These are phyloP conservation scores for Dendrophyllia cribrosa DNA, from an alignment of 64 coral and sea anemone species.

Conservation along the genomic window DNA sequence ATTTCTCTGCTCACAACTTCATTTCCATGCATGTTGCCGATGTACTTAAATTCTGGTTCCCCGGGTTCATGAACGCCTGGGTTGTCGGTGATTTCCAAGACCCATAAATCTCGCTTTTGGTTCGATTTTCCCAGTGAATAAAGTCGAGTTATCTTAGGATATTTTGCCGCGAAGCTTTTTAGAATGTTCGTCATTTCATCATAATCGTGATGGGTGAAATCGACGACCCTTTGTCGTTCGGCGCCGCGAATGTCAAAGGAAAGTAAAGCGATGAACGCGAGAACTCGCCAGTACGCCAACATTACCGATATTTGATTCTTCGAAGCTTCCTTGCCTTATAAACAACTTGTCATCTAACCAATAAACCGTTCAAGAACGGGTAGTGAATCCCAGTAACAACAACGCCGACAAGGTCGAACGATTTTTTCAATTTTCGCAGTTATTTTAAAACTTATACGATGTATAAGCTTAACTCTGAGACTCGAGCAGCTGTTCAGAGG, in stretches of 20 bases:
- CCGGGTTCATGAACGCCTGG: constrained; percentile 87
- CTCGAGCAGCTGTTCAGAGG: neutral
- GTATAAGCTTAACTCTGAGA: neutral
- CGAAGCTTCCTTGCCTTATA: neutral
- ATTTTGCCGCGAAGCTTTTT: constrained; percentile 37
- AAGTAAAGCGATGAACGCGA: neutral
- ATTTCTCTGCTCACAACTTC: constrained; percentile 97
- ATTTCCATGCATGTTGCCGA: constrained; percentile 98
- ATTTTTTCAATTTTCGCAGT: no score
- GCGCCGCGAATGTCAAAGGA: neutral
- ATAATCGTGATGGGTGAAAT: constrained; percentile 92
- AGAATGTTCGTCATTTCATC: constrained; percentile 76
- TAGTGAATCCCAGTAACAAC: no score
- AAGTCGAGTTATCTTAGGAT: constrained; percentile 71
- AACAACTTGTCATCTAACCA: no score
- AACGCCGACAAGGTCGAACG: no score
- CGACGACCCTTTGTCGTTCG: neutral
- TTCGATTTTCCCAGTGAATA: constrained; percentile 80
- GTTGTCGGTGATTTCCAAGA: constrained; percentile 90
- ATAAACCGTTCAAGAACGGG: no score
- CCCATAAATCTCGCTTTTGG: constrained; percentile 77
- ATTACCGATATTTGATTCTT: neutral
- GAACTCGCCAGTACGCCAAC: neutral
- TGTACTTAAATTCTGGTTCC: constrained; percentile 96
- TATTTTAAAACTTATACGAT: no score